Evolutionary conservation across 1,140 invertebrate species (phyloP).

Genomic region (Papilio helenus): DNA sequence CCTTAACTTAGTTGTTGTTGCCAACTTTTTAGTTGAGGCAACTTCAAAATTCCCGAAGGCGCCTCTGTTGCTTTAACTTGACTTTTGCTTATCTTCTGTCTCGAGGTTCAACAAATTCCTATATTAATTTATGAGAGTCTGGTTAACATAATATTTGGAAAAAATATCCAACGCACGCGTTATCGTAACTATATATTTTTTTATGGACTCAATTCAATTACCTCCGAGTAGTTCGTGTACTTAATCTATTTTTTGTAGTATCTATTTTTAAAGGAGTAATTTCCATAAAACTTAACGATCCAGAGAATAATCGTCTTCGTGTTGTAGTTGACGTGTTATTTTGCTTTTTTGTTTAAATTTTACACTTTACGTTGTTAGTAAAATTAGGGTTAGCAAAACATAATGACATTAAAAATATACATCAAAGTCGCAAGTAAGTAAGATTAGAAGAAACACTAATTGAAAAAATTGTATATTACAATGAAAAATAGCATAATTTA

Average conservation of each 20-base stretch:
- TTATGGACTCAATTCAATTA: not conserved
- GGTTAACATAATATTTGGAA: conserved; percentile 5
- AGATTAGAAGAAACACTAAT: no score
- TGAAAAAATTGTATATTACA: no score
- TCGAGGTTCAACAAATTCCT: not conserved
- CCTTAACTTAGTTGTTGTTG: conserved; percentile 25
- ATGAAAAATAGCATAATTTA: no score
- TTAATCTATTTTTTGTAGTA: conserved; percentile 12
- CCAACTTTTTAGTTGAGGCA: conserved; percentile 31
- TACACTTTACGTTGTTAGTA: not conserved
- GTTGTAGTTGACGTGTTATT: not conserved
- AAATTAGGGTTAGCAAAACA: no score
- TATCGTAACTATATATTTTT: not conserved
- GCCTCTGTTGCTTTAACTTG: conserved; percentile 23
- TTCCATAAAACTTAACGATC: conserved; percentile 36
- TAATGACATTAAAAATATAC: no score
- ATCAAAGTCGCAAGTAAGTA: no score
- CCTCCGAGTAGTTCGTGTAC: not conserved
- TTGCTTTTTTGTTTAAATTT: no score
- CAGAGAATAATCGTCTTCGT: conserved; percentile 15
- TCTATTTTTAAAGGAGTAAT: conserved; percentile 21
- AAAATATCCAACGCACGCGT: not conserved
- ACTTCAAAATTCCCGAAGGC: conserved; percentile 37
- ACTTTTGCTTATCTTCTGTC: conserved; percentile 36
- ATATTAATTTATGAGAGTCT: conserved; percentile 27